Percentiles rank a stretch among this genome's conserved stretches.
Conservation (phyloP, 2,113 vertebrate genomes). For the Solea senegalensis region DNA sequence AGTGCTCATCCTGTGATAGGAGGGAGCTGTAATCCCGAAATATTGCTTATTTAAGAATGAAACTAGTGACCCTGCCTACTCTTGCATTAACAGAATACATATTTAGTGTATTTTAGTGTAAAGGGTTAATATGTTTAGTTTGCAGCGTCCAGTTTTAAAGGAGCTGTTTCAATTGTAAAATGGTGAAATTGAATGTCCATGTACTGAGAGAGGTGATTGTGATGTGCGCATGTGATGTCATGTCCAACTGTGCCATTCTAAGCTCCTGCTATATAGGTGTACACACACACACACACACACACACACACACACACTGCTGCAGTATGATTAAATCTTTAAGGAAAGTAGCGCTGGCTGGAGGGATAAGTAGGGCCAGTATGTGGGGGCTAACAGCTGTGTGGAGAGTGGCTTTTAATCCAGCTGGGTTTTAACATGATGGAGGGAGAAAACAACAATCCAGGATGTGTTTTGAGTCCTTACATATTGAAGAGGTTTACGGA, state of each 20-base stretch:
- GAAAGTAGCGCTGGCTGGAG: slow-evolving; percentile 59
- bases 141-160: not conserved
- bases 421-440: slow-evolving; percentile 58
- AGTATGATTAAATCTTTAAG: slow-evolving; percentile 72
- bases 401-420: slow-evolving; percentile 68
- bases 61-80: too few species aligned
- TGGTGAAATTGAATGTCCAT: not conserved
- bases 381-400: slow-evolving; percentile 68
- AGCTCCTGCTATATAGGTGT: slow-evolving; percentile 25
- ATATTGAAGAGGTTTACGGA: slow-evolving; percentile 11
- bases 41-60: too few species aligned
- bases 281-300: slow-evolving; percentile 41
- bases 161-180: not conserved
- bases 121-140: not conserved
- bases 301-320: slow-evolving; percentile 22
- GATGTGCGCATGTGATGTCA: slow-evolving; percentile 16
- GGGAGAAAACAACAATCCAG: slow-evolving; percentile 51
- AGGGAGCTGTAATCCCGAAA: not conserved
- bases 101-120: too few species aligned
- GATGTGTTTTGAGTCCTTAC: slow-evolving; percentile 23
- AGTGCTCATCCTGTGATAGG: not conserved
- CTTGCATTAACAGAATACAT: too few species aligned
- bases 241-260: slow-evolving; percentile 29
- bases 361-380: slow-evolving; percentile 71
- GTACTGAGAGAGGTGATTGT: slow-evolving; percentile 9